phyloP scores from a whole-genome alignment of 2,113 vertebrate species.

The Marmota flaviventris region DNA sequence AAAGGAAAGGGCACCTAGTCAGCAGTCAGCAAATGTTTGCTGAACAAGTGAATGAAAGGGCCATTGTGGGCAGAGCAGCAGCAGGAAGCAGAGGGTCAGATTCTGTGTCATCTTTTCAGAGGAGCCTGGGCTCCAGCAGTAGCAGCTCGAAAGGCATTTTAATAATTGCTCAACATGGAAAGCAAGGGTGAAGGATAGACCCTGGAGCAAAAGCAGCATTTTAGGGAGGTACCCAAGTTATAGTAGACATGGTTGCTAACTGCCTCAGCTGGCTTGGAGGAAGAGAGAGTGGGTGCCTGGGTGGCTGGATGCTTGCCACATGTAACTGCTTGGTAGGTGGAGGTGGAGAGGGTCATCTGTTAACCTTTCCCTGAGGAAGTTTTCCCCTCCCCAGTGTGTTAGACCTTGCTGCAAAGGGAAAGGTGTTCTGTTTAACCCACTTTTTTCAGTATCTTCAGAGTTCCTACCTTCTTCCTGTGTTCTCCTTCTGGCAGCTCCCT shows the following conservation, averaged over 20 bases:
- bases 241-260: background rate
- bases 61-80: slow-evolving; percentile 61
- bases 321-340: background rate
- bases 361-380: background rate
- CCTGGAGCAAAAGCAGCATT: slow-evolving; percentile 8
- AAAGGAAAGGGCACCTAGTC: slow-evolving; percentile 71
- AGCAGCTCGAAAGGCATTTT: slow-evolving; percentile 53
- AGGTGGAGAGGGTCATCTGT: background rate
- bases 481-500: background rate
- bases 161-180: slow-evolving; percentile 64
- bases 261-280: slow-evolving; percentile 5
- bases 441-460: background rate
- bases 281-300: background rate
- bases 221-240: background rate
- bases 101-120: slow-evolving; percentile 71
- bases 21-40: slow-evolving; percentile 77
- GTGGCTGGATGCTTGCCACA: background rate
- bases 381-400: background rate
- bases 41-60: slow-evolving; percentile 73
- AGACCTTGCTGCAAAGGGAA: background rate
- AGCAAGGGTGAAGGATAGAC: slow-evolving; percentile 31
- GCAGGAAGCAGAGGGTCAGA: slow-evolving; percentile 69
- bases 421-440: background rate
- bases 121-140: slow-evolving; percentile 45
- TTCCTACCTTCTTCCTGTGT: background rate